Conservation (phyloP, 2,113 vertebrate species). For the Lepidothrix coronata region DNA sequence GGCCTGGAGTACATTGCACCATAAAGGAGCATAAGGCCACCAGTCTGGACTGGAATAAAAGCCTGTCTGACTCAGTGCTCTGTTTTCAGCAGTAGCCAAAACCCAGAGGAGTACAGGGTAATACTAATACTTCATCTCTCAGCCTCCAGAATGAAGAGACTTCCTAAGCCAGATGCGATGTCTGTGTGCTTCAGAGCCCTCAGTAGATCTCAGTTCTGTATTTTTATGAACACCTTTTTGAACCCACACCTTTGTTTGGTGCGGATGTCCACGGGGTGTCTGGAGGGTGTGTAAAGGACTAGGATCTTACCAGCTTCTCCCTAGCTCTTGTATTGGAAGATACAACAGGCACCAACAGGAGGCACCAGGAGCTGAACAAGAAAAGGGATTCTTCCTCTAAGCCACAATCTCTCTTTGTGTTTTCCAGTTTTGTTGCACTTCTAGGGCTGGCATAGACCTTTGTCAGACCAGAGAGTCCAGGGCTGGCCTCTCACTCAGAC, state of each 20-base stretch:
- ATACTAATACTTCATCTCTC: not conserved
- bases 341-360: not conserved
- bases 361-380: not conserved
- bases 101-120: not conserved
- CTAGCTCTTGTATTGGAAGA: not conserved
- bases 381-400: not conserved
- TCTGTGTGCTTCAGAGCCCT: not conserved
- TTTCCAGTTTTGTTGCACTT: fast-evolving
- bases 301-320: not conserved
- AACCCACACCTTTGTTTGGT: not conserved
- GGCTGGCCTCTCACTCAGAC: not conserved
- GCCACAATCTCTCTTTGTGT: not conserved
- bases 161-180: not conserved
- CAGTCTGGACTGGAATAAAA: not conserved
- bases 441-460: not conserved
- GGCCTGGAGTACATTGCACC: not conserved
- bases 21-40: not conserved
- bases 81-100: not conserved
- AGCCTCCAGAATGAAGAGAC: not conserved
- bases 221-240: not conserved
- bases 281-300: not conserved
- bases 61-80: not conserved
- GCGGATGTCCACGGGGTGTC: not conserved
- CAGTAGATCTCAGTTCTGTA: not conserved
- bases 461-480: not conserved